phyloP scores from a whole-genome alignment of 2,888 invertebrate genomes.

The Eupsilia transversa region DNA sequence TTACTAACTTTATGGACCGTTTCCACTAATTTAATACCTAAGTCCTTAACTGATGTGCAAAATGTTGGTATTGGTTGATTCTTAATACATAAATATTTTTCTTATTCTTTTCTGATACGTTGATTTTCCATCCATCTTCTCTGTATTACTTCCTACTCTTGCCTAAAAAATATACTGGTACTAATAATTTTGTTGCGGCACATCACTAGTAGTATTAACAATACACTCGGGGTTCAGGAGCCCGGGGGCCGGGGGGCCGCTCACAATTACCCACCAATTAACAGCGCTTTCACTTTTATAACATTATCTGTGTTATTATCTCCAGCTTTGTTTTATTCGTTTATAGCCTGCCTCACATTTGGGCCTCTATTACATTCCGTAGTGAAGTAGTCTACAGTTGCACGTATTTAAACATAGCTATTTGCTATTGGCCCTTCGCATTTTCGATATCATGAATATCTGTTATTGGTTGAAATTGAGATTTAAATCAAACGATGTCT shows the following conservation, averaged over 20 bases:
- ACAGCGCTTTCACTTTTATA: slow-evolving; percentile 72
- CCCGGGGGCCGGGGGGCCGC: slow-evolving; percentile 22
- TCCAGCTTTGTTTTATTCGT: slow-evolving; percentile 27
- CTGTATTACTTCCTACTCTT: not conserved
- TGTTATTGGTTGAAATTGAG: not conserved
- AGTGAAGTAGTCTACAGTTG: not conserved
- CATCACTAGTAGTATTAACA: slow-evolving; percentile 46
- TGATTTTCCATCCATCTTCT: not conserved
- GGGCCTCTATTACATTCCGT: not conserved
- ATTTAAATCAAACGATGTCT: not conserved
- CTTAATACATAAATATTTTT: no score
- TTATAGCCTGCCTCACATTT: slow-evolving; percentile 4
- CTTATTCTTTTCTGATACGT: not conserved
- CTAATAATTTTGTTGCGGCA: not conserved
- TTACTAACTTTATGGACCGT: not conserved
- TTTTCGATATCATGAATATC: not conserved
- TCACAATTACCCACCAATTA: slow-evolving; percentile 81
- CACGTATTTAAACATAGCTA: not conserved
- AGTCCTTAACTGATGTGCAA: not conserved
- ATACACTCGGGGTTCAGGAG: not conserved
- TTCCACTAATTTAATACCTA: no score
- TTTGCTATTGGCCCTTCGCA: not conserved
- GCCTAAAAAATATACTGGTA: no score
- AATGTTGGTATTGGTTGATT: not conserved
- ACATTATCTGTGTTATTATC: slow-evolving; percentile 53